Percentiles rank a stretch among this genome's conserved stretches.
phyloP scores from a whole-genome alignment of 2,888 invertebrate genomes.

The Biston stratarius region DNA sequence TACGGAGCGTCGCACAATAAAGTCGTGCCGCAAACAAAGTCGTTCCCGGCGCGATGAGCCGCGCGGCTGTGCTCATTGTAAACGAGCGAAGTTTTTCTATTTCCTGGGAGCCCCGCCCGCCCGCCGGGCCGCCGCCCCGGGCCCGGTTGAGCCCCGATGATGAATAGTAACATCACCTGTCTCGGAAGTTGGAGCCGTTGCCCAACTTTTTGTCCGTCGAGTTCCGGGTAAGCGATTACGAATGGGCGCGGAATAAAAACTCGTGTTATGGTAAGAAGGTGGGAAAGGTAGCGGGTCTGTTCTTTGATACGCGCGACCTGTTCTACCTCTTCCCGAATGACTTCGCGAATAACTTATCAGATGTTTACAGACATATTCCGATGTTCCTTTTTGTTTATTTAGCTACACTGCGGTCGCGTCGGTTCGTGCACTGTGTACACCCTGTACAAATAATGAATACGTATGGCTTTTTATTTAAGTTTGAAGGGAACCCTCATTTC shows the following conservation, averaged over 20 bases:
- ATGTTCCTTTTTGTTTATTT: slow-evolving; percentile 6
- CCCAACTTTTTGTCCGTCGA: slow-evolving; percentile 45
- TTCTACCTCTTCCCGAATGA: slow-evolving; percentile 24
- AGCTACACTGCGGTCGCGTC: neutral
- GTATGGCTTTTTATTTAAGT: neutral
- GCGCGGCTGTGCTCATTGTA: slow-evolving; percentile 58
- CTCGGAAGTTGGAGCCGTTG: slow-evolving; percentile 41
- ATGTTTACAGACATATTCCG: slow-evolving; percentile 18
- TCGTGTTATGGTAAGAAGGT: slow-evolving; percentile 45
- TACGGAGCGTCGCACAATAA: slow-evolving; percentile 49
- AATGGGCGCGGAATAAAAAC: slow-evolving; percentile 45
- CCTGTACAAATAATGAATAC: too few relatives aligned
- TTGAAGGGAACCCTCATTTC: neutral
- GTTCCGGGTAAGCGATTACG: slow-evolving; percentile 47
- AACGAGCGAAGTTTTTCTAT: slow-evolving; percentile 73
- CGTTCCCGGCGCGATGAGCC: slow-evolving; percentile 52
- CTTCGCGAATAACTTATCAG: slow-evolving; percentile 14
- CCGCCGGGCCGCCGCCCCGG: slow-evolving; percentile 20
- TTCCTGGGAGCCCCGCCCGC: slow-evolving; percentile 50
- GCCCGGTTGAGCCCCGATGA: slow-evolving; percentile 41
- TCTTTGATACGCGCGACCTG: slow-evolving; percentile 41
- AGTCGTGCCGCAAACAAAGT: slow-evolving; percentile 58
- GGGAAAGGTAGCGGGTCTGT: slow-evolving; percentile 31
- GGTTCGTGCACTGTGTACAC: too few relatives aligned
- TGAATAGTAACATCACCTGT: slow-evolving; percentile 57